Conservation (phyloP, 1,140 invertebrate species). For the Microplitis demolitor region DNA sequence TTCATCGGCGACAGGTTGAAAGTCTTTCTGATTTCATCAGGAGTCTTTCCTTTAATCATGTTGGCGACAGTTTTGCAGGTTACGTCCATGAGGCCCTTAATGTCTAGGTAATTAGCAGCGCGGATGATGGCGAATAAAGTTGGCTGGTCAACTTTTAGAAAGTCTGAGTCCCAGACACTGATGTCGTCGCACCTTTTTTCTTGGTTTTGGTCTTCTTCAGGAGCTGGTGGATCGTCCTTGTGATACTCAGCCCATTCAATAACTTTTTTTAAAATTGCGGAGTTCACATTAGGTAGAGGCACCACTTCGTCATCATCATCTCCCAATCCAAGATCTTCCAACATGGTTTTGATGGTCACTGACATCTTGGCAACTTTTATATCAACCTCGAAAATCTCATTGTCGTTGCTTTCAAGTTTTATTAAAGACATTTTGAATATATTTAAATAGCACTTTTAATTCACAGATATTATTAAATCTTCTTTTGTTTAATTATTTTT, state of each 20-base stretch:
- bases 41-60: no score
- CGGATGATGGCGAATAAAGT: constrained; percentile 74
- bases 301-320: constrained; percentile 71
- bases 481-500: no score
- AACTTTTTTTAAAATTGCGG: constrained; percentile 68
- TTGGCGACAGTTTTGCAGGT: no score
- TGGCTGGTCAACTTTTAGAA: constrained; percentile 73
- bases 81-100: constrained; percentile 60
- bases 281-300: constrained; percentile 76
- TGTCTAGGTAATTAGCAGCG: constrained; percentile 78
- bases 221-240: constrained; percentile 62
- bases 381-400: constrained; percentile 74
- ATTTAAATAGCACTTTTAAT: background rate
- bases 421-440: constrained; percentile 58
- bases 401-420: constrained; percentile 68
- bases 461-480: no score
- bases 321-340: constrained; percentile 70
- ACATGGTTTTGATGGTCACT: constrained; percentile 74
- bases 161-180: constrained; percentile 75
- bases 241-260: constrained; percentile 67
- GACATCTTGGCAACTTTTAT: constrained; percentile 73
- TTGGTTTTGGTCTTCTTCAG: background rate
- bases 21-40: no score
- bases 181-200: constrained; percentile 74
- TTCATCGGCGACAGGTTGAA: no score